Evolutionary conservation across 1,140 invertebrate genomes (phyloP), one percentile per base, ranked within the genome.

Genomic region (Drosophila parvula): DNA sequence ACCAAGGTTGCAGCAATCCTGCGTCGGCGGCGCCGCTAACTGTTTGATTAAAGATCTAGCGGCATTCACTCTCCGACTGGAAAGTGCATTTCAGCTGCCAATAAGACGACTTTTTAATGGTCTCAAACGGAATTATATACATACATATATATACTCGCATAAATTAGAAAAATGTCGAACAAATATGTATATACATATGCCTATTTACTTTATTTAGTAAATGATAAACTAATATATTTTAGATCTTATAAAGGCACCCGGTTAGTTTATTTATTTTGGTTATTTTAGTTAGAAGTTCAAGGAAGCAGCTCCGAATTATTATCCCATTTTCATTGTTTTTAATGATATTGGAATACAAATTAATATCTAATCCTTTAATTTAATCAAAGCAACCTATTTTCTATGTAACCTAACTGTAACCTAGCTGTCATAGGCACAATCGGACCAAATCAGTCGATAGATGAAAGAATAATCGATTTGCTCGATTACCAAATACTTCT

Each of bases 11-110:
- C 74, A 73, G 28, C 75, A 85, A 85, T 82, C 59, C 47, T 79
- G 83, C 79, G 82, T 85, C 70, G 82, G 82, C 79, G 83, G 82
- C 79, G 67, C 76, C 83, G 45, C 76, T 70, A 89, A 83, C 76
- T 83, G 84, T 89, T 89, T 83, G 79, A 83, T 78, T 86, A 79
- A 76, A 76, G 75, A 79, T 41, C 40, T 48, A 12, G 43, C 44
- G 57, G 48, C 55, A 61, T 59, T 61, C 63, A 77, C 63, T 77
- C 51, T 45, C 28, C 34, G 14, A 41, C 50, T 50, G 38, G 41
- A 76, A 75, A 67, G 47, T 67, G 34, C 18, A 53, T 27, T 45
- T 28, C 0, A 22, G 11, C 14, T 48, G 2, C 16, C n/a, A 65
- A 6, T 32, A 5, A 14, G 7, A 45, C 38, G 70, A 73, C 40